Conservation (phyloP, 1,140 invertebrate genomes). For the Heliothis virescens region DNA sequence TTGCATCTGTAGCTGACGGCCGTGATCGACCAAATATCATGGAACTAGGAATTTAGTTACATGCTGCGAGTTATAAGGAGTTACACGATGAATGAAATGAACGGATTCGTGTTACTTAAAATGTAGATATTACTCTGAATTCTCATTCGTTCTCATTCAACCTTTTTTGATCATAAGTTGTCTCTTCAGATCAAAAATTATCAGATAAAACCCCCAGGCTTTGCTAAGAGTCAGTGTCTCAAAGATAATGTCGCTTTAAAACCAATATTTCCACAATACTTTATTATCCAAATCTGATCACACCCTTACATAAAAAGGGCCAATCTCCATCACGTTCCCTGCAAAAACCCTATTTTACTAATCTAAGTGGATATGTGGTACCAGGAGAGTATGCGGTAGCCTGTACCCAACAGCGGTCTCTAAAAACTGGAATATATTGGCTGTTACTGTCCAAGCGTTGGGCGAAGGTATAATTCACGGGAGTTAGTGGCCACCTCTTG, state of each 20-base stretch:
- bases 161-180: too few species aligned
- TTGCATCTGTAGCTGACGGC: conserved; percentile 26
- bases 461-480: conserved; percentile 37
- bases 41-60: background rate
- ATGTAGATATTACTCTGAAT: too few species aligned
- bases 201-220: too few species aligned
- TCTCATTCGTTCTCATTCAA: too few species aligned
- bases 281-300: conserved; percentile 25
- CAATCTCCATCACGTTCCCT: conserved; percentile 28
- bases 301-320: background rate
- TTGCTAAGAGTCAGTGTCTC: too few species aligned
- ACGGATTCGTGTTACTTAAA: too few species aligned
- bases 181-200: too few species aligned
- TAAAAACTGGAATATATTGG: conserved; percentile 48
- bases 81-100: too few species aligned
- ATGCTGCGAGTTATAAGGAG: background rate
- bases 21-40: background rate
- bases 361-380: conserved; percentile 42
- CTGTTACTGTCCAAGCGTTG: conserved; percentile 42
- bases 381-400: conserved; percentile 5
- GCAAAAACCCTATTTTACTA: conserved; percentile 42
- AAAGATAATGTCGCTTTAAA: too few species aligned
- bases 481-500: conserved; percentile 33
- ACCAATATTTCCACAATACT: background rate
- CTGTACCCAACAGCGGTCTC: conserved; percentile 42